A percentile compares a stretch with the other conserved stretches of the same genome.
phyloP scores from a whole-genome alignment of 1,140 invertebrate genomes.

The Cydia amplana region DNA sequence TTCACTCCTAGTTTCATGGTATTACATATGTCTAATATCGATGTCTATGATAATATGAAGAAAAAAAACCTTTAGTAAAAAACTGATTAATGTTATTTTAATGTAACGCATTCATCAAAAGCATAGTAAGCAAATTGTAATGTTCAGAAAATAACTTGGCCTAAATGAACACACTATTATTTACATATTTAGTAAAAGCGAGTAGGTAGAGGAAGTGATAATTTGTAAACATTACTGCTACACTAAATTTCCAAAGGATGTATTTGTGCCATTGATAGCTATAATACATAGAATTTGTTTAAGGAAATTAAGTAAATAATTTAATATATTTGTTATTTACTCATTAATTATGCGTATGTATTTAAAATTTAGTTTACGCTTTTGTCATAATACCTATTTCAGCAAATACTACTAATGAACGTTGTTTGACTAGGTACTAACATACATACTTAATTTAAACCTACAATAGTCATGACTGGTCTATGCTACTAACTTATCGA shows the following conservation, averaged over 20 bases:
- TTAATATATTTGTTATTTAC: background rate
- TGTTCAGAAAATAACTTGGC: too few species aligned
- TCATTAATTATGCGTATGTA: background rate
- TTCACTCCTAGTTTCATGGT: too few species aligned
- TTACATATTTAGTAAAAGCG: background rate
- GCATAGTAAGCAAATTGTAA: too few species aligned
- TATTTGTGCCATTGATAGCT: background rate
- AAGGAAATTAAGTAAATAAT: conserved; percentile 2
- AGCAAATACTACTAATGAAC: background rate
- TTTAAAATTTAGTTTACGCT: too few species aligned
- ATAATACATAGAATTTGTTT: conserved; percentile 4
- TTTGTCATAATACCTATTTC: too few species aligned
- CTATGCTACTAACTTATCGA: background rate
- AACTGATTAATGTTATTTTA: too few species aligned
- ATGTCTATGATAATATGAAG: too few species aligned
- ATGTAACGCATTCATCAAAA: too few species aligned
- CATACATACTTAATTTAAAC: conserved; percentile 1
- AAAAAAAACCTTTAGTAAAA: too few species aligned
- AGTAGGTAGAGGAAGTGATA: background rate
- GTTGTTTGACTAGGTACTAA: background rate
- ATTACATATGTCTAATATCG: too few species aligned
- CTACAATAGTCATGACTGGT: background rate
- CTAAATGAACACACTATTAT: too few species aligned
- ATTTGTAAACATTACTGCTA: background rate
- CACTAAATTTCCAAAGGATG: conserved; percentile 4